Evolutionary conservation across 2,797 vertebrate species (phyloP).

Genomic region (Chrosomus eos): DNA sequence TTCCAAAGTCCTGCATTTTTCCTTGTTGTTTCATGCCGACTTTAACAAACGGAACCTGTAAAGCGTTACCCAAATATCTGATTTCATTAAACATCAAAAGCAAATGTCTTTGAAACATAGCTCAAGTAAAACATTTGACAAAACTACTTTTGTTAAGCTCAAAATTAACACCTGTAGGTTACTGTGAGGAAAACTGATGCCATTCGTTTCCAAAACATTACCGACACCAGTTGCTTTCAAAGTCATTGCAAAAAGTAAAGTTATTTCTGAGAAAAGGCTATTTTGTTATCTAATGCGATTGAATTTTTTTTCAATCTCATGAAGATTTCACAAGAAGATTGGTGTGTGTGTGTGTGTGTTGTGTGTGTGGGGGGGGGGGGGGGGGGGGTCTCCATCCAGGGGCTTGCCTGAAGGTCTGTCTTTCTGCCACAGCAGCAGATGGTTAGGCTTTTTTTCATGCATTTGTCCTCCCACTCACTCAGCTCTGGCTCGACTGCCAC

Average conservation of each 20-base stretch:
- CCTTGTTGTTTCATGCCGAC: background rate
- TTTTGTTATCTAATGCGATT: conserved; percentile 7
- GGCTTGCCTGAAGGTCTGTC: conserved; percentile 28
- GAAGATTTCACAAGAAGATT: conserved; percentile 1
- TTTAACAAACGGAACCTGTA: background rate
- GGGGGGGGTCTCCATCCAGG: conserved; percentile 11
- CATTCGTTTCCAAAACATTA: background rate
- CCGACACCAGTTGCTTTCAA: background rate
- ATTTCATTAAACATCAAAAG: background rate
- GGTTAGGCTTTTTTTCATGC: conserved; percentile 46
- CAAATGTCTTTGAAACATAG: background rate
- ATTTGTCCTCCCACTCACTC: conserved; percentile 53
- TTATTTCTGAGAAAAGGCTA: background rate
- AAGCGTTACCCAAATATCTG: background rate
- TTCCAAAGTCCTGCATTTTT: too few species aligned
- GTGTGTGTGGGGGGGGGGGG: background rate
- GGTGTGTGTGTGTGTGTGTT: too few species aligned
- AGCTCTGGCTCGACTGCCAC: conserved; percentile 43
- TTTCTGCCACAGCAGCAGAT: conserved; percentile 56
- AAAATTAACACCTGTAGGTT: background rate
- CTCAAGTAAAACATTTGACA: background rate
- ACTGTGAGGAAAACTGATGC: background rate
- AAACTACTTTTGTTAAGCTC: background rate
- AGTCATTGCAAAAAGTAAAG: background rate
- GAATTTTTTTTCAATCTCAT: conserved; percentile 26